phyloP scores from a whole-genome alignment of 1,140 invertebrate species.

The Drosophila insularis region DNA sequence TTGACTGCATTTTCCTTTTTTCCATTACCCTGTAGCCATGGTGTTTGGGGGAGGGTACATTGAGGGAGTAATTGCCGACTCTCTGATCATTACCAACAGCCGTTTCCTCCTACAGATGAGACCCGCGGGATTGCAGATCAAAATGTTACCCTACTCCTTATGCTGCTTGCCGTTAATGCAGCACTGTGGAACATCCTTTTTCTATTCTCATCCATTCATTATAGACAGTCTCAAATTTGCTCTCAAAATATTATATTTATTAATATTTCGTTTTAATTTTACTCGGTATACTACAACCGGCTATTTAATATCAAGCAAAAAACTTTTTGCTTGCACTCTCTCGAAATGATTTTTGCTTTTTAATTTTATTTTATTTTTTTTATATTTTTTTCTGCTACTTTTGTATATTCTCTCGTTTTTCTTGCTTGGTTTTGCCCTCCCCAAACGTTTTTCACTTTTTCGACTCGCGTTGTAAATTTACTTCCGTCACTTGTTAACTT shows the following conservation, averaged over 20 bases:
- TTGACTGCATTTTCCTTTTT: not conserved
- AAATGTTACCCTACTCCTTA: too few relatives aligned
- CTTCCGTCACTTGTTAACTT: slow-evolving; percentile 75
- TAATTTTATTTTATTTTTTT: not conserved
- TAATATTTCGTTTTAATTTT: too few relatives aligned
- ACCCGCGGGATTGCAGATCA: too few relatives aligned
- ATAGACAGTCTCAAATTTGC: too few relatives aligned
- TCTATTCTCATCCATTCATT: too few relatives aligned
- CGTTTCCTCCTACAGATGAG: too few relatives aligned
- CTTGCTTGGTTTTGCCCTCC: slow-evolving; percentile 13
- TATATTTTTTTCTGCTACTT: not conserved
- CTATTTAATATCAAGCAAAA: not conserved
- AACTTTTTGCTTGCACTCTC: slow-evolving; percentile 49
- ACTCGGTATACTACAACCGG: not conserved
- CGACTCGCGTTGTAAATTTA: slow-evolving; percentile 57
- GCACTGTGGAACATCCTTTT: too few relatives aligned
- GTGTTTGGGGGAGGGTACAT: not conserved
- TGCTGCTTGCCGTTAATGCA: too few relatives aligned
- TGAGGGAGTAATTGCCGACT: not conserved
- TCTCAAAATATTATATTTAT: too few relatives aligned
- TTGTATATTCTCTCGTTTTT: not conserved
- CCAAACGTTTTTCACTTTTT: slow-evolving; percentile 64
- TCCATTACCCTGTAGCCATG: not conserved
- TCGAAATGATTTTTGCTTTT: slow-evolving; percentile 11
- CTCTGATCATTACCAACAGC: not conserved